Base-by-base conservation (phyloP, 2,797 vertebrate genomes). In the Mareca penelope region DNA sequence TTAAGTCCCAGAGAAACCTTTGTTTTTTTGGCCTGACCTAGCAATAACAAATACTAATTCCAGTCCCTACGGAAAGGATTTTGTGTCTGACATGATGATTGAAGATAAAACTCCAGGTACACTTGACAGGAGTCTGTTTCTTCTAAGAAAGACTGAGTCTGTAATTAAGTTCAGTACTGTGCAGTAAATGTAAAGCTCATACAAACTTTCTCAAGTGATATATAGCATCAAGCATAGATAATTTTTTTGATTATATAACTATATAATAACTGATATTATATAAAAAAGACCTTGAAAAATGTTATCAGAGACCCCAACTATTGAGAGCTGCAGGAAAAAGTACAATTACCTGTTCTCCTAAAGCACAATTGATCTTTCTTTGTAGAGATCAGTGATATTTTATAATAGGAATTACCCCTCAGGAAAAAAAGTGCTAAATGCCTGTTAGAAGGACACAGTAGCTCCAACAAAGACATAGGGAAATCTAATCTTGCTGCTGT, bases 231-330 rank as follows among this genome's bases (percentile, higher is more conserved):
- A 42, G 17, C 42, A 42, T 42, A 17, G 40, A 8, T 42, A 9
- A 5, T 42, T 42, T 42, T 42, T 44, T 44, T 44, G 42, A 9
- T 44, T 44, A 44, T 44, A 42, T 42, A 42, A 18, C 9, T 42
- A 42, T 42, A 44, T 44, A 18, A 18, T 42, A 44, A 44, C 8
- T 44, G 9, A 18, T 44, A 18, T 44, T 44, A 18, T 18, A 44
- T 44, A 9, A 44, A 19, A 42, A 44, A 50, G 37, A 11, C 23
- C 72, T 50, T 7, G 18, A 7, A 10, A 14, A 52, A 33, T 37
- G 9, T 44, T 69, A 31, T 1, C 40, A 0, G 1, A 17, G 2
- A 50, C 19, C 10, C 29, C 5, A 55, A 42, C 14, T 53, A 22
- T 9, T 50, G 23, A 9, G 17, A 13, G 15, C 15, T 37, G 28